These are phyloP conservation scores for Ceratina calcarata DNA, from an alignment of 1,140 invertebrate genomes.

Conservation along the genomic window DNA sequence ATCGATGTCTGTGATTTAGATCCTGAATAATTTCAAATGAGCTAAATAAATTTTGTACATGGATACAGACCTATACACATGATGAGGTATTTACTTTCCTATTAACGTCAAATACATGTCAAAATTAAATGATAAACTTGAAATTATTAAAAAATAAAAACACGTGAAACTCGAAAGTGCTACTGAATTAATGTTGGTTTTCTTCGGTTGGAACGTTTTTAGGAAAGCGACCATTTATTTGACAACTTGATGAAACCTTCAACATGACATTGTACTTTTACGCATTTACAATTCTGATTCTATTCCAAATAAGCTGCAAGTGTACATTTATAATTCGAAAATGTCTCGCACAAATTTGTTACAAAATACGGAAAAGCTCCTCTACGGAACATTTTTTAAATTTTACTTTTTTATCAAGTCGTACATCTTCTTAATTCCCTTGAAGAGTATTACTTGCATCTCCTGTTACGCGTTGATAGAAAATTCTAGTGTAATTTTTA, in stretches of 20 bases:
- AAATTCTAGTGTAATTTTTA: background rate
- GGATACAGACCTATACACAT: no score
- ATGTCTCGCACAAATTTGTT: background rate
- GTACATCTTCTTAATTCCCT: background rate
- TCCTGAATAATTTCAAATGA: no score
- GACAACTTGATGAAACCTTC: background rate
- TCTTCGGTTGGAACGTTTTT: background rate
- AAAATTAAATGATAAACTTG: no score
- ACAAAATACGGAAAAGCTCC: background rate
- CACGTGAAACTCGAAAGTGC: background rate
- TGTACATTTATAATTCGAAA: background rate
- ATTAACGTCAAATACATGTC: no score
- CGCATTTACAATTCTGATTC: background rate
- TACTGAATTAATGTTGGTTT: background rate
- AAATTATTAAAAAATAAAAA: no score
- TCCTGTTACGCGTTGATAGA: background rate
- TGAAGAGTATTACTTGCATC: background rate
- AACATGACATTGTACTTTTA: background rate
- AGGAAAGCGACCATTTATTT: background rate
- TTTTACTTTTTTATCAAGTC: background rate
- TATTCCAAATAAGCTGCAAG: background rate
- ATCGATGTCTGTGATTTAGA: no score
- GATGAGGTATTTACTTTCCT: no score
- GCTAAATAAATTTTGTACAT: no score
- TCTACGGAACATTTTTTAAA: background rate